Evolutionary conservation across 2,113 vertebrate species (phyloP).

Genomic region (Heptranchias perlo): DNA sequence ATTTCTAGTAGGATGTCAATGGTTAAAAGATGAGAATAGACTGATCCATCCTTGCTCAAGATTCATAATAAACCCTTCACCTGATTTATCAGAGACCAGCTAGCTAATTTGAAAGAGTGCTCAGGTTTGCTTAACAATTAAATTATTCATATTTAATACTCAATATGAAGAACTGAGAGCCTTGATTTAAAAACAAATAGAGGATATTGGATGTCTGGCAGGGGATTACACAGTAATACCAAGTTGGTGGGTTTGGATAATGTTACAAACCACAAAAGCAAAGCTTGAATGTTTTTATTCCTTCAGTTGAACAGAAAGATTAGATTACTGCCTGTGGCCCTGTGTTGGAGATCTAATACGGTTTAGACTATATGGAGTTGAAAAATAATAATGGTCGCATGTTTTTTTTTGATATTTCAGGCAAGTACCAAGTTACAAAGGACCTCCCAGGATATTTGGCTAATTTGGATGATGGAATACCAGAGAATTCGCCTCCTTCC

Average conservation of each 20-base stretch:
- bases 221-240: background rate
- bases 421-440: background rate
- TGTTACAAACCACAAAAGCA: background rate
- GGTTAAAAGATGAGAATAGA: background rate
- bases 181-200: background rate
- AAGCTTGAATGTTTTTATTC: background rate
- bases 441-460: background rate
- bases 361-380: background rate
- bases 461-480: background rate
- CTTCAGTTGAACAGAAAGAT: background rate
- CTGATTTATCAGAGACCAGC: background rate
- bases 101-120: background rate
- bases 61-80: background rate
- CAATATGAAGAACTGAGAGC: no score
- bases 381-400: background rate
- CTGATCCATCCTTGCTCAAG: background rate
- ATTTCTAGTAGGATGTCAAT: background rate
- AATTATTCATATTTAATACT: background rate
- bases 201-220: slow-evolving; percentile 17
- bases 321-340: background rate
- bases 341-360: background rate
- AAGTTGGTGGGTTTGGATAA: background rate
- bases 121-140: background rate
- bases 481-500: background rate
- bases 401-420: background rate